phyloP scores from a whole-genome alignment of 2,888 invertebrate species.

The Chrysolina americana region DNA sequence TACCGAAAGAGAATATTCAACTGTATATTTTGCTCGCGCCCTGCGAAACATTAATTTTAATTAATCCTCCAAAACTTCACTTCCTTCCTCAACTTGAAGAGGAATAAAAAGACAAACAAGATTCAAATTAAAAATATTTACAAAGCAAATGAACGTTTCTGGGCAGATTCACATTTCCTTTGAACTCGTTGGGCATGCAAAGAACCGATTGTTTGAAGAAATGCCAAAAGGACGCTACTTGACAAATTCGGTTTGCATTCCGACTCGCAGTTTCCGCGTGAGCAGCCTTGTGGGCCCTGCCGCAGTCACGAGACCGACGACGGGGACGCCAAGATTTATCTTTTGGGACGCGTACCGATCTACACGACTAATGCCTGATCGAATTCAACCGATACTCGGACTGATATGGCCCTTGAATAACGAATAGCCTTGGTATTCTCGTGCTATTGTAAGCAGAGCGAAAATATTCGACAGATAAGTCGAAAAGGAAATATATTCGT shows the following conservation, averaged over 20 bases:
- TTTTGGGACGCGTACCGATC: slow-evolving; percentile 42
- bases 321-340: slow-evolving; percentile 50
- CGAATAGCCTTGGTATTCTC: background rate
- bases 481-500: too few relatives aligned
- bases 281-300: slow-evolving; percentile 46
- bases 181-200: slow-evolving; percentile 55
- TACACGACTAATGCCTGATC: slow-evolving; percentile 42
- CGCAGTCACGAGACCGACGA: slow-evolving; percentile 38
- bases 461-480: background rate
- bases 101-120: slow-evolving; percentile 54
- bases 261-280: slow-evolving; percentile 66
- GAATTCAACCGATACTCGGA: slow-evolving; percentile 35
- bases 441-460: background rate
- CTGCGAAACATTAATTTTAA: background rate
- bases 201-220: slow-evolving; percentile 63
- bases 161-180: slow-evolving; percentile 49
- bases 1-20: background rate
- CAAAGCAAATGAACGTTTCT: slow-evolving; percentile 58
- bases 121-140: slow-evolving; percentile 62
- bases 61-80: background rate
- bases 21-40: background rate
- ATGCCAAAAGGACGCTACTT: slow-evolving; percentile 63
- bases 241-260: slow-evolving; percentile 70
- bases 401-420: slow-evolving; percentile 22
- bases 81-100: slow-evolving; percentile 22